These are phyloP conservation scores for Cephalopachus bancanus DNA, from an alignment of 2,797 vertebrate species.

Conservation along the genomic window DNA sequence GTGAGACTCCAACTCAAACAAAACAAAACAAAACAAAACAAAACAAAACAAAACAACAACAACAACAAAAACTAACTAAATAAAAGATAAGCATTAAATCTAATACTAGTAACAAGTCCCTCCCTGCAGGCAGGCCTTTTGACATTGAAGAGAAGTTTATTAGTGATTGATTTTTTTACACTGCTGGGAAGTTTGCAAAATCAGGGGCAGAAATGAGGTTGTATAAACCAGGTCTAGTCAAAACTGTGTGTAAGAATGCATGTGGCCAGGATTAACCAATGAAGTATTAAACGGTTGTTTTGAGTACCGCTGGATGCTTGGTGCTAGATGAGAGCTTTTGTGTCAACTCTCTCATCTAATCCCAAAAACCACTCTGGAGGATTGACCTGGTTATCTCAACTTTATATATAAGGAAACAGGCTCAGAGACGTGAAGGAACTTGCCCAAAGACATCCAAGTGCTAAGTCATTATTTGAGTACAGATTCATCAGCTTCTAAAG, in stretches of 20 bases:
- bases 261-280: not conserved
- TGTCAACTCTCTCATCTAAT: not conserved
- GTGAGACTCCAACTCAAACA: too few relatives aligned
- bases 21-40: too few relatives aligned
- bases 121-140: not conserved
- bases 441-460: not conserved
- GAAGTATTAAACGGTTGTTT: not conserved
- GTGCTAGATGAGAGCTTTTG: not conserved
- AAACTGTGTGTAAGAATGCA: not conserved
- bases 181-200: not conserved
- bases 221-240: not conserved
- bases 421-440: not conserved
- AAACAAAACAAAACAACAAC: too few relatives aligned
- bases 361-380: not conserved
- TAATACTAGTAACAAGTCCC: too few relatives aligned
- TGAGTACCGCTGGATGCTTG: not conserved
- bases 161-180: not conserved
- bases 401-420: not conserved
- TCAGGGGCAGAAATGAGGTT: not conserved
- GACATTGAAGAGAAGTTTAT: not conserved
- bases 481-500: not conserved
- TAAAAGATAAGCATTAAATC: too few relatives aligned
- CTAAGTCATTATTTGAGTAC: not conserved
- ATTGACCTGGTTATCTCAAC: not conserved
- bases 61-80: too few relatives aligned